These are phyloP conservation scores for Tenthredo livida DNA, from an alignment of 2,888 invertebrate species.

Conservation along the genomic window DNA sequence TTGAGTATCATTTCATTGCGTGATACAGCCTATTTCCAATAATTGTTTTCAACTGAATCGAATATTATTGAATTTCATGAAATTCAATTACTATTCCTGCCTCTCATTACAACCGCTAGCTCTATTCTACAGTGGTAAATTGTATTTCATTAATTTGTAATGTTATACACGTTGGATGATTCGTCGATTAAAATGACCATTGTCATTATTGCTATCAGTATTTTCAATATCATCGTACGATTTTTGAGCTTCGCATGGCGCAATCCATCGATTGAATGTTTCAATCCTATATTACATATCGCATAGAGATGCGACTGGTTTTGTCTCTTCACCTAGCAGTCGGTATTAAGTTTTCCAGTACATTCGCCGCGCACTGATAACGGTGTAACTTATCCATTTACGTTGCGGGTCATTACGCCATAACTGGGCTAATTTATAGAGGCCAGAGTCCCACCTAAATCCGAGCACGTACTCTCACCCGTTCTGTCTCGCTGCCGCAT, in stretches of 20 bases:
- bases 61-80: not conserved
- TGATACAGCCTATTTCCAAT: not conserved
- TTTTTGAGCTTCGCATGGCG: not conserved
- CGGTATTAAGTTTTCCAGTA: conserved; percentile 60
- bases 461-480: conserved; percentile 48
- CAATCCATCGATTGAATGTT: not conserved
- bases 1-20: not conserved
- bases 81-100: not conserved
- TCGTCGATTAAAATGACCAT: not conserved
- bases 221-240: not conserved
- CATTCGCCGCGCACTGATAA: conserved; percentile 56
- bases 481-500: conserved; percentile 51
- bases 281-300: not conserved
- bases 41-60: not conserved
- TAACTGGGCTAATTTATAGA: conserved; percentile 59
- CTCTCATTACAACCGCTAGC: not conserved
- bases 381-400: conserved; percentile 58
- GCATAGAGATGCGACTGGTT: not conserved
- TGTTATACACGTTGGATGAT: not conserved
- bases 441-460: conserved; percentile 51
- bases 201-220: not conserved
- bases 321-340: not conserved
- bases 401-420: conserved; percentile 59
- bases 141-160: not conserved
- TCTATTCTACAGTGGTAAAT: not conserved